A percentile compares a stretch with the other conserved stretches of the same genome.
phyloP scores from a whole-genome alignment of 2,888 invertebrate species.

The Halocaridina rubra region DNA sequence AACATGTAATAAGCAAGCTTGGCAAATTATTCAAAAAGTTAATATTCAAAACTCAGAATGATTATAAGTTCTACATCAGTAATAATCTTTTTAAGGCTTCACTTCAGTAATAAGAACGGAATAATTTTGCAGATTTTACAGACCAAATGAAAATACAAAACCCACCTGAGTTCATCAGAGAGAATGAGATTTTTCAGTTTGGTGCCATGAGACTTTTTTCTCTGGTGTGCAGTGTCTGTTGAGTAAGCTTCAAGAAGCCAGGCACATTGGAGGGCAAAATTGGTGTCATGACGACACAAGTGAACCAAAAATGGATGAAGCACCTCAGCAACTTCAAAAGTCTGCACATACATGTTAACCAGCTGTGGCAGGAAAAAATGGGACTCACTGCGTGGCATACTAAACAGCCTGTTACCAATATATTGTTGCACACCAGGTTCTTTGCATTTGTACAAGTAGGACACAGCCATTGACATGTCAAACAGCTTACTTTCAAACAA shows the following conservation, averaged over 20 bases:
- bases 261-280: slow-evolving; percentile 94
- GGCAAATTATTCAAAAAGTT: too few relatives aligned
- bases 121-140: too few relatives aligned
- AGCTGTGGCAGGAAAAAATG: slow-evolving; percentile 98
- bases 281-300: slow-evolving; percentile 88
- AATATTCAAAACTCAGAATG: too few relatives aligned
- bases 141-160: too few relatives aligned
- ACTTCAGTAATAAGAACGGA: too few relatives aligned
- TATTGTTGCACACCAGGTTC: slow-evolving; percentile 98
- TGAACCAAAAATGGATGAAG: slow-evolving; percentile 84
- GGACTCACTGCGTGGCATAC: slow-evolving; percentile 90
- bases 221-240: slow-evolving; percentile 76
- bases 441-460: slow-evolving; percentile 97
- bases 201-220: slow-evolving; percentile 80
- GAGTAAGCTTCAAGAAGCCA: slow-evolving; percentile 97
- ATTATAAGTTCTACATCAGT: too few relatives aligned
- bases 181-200: slow-evolving; percentile 81
- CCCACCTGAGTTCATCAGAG: slow-evolving; percentile 75
- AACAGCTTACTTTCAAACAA: slow-evolving; percentile 97
- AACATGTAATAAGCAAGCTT: too few relatives aligned
- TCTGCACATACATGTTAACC: slow-evolving; percentile 98
- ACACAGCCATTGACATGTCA: slow-evolving; percentile 98
- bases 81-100: too few relatives aligned
- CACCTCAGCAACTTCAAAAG: slow-evolving; percentile 96
- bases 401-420: slow-evolving; percentile 96